These are phyloP conservation scores for Spatulosminthurus flaviceps DNA, from an alignment of 2,888 invertebrate genomes.

Conservation along the genomic window DNA sequence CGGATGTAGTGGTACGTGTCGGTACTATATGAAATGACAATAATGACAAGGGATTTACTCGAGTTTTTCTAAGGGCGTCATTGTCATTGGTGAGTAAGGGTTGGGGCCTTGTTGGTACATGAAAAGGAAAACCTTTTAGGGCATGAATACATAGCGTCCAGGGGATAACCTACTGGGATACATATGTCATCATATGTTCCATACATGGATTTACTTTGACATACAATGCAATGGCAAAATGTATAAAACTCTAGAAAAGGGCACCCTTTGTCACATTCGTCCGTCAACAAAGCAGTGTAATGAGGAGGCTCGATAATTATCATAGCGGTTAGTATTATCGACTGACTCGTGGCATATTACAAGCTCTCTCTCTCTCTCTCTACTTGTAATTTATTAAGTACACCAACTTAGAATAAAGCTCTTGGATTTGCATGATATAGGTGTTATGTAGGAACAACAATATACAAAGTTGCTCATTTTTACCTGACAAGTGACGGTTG, in stretches of 20 bases:
- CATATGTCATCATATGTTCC: not conserved
- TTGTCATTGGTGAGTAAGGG: conserved; percentile 24
- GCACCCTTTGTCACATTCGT: conserved; percentile 15
- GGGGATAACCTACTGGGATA: not conserved
- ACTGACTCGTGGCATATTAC: not conserved
- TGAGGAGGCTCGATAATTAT: conserved; percentile 27
- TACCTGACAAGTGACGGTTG: no score
- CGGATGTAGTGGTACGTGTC: not conserved
- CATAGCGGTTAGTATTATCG: conserved; percentile 20
- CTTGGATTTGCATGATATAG: no score
- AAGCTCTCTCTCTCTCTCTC: no score
- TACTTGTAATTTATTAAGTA: conserved; percentile 1
- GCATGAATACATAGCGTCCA: conserved; percentile 6
- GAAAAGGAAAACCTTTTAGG: not conserved
- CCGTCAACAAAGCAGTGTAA: conserved; percentile 33
- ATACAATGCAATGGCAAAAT: not conserved
- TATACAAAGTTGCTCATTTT: no score
- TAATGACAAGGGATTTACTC: conserved; percentile 45
- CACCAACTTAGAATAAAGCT: not conserved
- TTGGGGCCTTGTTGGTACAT: conserved; percentile 15
- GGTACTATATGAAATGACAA: conserved; percentile 24
- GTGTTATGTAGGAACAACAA: no score
- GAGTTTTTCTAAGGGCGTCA: conserved; percentile 42
- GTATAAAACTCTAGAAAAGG: not conserved
- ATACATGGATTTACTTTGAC: not conserved